Base-by-base conservation (phyloP, 1,140 invertebrate species). In the Hyles vespertilio region DNA sequence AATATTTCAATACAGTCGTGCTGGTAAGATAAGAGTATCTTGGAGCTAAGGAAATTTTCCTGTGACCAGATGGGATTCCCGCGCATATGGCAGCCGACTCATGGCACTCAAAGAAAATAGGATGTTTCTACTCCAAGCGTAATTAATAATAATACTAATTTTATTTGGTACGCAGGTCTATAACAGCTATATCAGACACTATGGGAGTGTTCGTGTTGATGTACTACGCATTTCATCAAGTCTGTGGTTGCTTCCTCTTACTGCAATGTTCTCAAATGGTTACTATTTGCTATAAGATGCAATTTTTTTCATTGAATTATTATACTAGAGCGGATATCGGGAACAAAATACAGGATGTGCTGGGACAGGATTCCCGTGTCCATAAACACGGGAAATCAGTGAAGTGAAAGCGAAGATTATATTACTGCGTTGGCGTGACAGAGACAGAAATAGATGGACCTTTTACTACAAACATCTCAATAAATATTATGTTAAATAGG, bases 191-290 rank as follows among this genome's bases (percentile, higher is more conserved):
- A 11, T 63, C 61, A 2, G n/a, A 54, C 3, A 32, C 61, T 3
- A 58, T 63, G 43, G 56, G 61, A 32, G 33, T 12, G 9, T 40
- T 52, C 9, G 12, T 63, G 11, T 48, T 48, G 5, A 4, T 52
- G 3, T 54, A 48, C 22, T 58, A 56, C n/a, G 22, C 46, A n/a
- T 49, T 63, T 46, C 56, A 58, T 33, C 61, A 63, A 51, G 34
- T 63, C 4, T n/a, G 51, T 4, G 9, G 50, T 9, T 58, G 61
- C 11, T 12, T 58, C 1, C 11, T 54, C 7, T 33, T 63, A 11
- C 40, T 63, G 11, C 56, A 58, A 34, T 52, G 51, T 48, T 58
- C 56, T 7, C 3, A 47, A 1, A 5, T 63, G 60, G 60, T 62
- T 53, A 46, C 4, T 46, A 10, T 46, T 3, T 10, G 9, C 0